Conservation (phyloP, 2,888 invertebrate genomes). For the Junonia oenone region DNA sequence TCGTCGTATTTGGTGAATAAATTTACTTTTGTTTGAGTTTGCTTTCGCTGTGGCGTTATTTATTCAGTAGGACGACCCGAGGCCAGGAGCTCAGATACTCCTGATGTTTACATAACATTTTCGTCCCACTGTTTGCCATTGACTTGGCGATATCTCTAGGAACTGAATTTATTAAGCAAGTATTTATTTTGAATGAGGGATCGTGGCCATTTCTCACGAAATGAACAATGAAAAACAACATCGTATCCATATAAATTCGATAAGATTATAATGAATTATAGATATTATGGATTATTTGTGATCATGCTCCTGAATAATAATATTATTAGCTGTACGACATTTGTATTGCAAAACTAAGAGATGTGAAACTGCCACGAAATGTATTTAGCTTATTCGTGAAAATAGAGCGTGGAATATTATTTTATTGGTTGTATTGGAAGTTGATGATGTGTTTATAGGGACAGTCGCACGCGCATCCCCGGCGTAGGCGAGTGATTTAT, state of each 20-base stretch:
- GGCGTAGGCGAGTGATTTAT: constrained; percentile 66
- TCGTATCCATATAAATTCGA: not conserved
- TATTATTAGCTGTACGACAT: not conserved
- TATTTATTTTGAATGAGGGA: constrained; percentile 30
- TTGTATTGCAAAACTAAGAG: not conserved
- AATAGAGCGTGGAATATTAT: constrained; percentile 2
- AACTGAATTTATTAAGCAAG: constrained; percentile 57
- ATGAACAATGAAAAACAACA: constrained; percentile 15
- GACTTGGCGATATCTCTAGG: constrained; percentile 56
- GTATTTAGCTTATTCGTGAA: not conserved
- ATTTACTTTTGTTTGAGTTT: constrained; percentile 77
- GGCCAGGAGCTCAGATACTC: constrained; percentile 55
- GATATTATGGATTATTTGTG: not conserved
- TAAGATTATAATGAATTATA: not conserved
- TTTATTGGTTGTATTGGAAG: constrained; percentile 22
- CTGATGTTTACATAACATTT: constrained; percentile 70
- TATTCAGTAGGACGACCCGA: constrained; percentile 70
- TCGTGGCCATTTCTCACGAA: constrained; percentile 20
- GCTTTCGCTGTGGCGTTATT: constrained; percentile 67
- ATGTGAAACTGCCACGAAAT: not conserved
- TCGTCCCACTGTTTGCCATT: constrained; percentile 52
- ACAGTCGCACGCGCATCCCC: constrained; percentile 39
- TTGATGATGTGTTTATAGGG: constrained; percentile 32
- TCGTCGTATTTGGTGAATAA: constrained; percentile 76
- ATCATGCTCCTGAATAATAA: too few relatives aligned